These are phyloP conservation scores for Pocillopora damicornis DNA, from an alignment of 64 coral and sea anemone species.

Conservation along the genomic window DNA sequence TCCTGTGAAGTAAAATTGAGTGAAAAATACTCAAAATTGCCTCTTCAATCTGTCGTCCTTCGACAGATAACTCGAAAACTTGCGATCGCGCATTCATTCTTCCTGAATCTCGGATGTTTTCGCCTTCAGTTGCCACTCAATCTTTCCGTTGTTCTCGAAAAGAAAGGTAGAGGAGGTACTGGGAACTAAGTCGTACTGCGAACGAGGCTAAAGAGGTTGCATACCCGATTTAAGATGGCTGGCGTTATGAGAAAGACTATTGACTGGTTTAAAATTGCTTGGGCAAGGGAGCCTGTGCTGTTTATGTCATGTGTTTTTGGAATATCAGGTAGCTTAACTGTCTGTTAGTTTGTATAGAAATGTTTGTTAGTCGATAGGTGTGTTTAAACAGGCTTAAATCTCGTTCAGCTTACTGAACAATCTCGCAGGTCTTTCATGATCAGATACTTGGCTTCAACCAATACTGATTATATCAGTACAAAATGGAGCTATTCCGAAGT, in stretches of 20 bases:
- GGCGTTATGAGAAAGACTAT: conserved; percentile 55
- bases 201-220: neutral
- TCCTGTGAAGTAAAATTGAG: conserved; percentile 93
- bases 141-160: neutral
- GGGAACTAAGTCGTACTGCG: neutral
- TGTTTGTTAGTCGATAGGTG: neutral
- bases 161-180: neutral
- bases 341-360: neutral
- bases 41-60: conserved; percentile 96
- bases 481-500: too few species aligned
- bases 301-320: conserved; percentile 93
- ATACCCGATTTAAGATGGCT: conserved; percentile 23
- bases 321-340: conserved; percentile 67
- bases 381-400: neutral
- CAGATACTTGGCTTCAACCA: too few species aligned
- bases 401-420: too few species aligned
- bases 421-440: too few species aligned
- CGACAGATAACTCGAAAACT: conserved; percentile 89
- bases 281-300: conserved; percentile 82
- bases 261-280: conserved; percentile 81
- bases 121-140: neutral
- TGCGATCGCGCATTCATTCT: conserved; percentile 96
- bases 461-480: too few species aligned
- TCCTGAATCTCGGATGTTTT: conserved; percentile 4
- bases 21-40: conserved; percentile 88